These are phyloP conservation scores for Athalia rosae DNA, from an alignment of 2,888 invertebrate species.

Conservation along the genomic window DNA sequence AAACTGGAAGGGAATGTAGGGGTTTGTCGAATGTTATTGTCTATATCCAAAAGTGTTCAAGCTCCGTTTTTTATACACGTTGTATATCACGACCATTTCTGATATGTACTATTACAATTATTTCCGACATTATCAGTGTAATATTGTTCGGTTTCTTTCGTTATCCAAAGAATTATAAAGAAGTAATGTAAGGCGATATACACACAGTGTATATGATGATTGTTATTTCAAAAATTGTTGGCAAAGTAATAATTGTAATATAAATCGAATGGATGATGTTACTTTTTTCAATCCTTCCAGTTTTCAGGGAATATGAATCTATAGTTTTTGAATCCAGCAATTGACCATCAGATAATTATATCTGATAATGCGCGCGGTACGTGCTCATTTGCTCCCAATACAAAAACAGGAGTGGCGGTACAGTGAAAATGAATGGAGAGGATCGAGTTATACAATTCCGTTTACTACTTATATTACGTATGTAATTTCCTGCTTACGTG, in stretches of 20 bases:
- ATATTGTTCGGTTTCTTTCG: conserved; percentile 4
- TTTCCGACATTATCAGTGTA: not conserved
- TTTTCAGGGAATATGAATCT: no score
- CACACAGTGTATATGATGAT: conserved; percentile 8
- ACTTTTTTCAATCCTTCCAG: no score
- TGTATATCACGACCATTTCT: not conserved
- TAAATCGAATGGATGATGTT: conserved; percentile 25
- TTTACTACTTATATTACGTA: conserved; percentile 24
- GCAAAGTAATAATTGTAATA: conserved; percentile 20
- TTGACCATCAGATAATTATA: no score
- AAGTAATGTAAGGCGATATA: conserved; percentile 7
- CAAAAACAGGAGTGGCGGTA: not conserved
- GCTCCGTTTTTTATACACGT: not conserved
- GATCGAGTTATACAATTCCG: conserved; percentile 28
- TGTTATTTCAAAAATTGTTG: conserved; percentile 34
- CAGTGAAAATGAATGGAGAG: conserved; percentile 8
- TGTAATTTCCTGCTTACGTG: conserved; percentile 26
- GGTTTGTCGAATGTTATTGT: no score
- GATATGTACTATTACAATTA: not conserved
- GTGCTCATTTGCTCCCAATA: no score
- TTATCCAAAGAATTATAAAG: not conserved
- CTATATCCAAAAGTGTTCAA: not conserved
- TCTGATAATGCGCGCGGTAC: no score
- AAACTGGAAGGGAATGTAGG: no score
- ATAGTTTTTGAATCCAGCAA: no score